These are phyloP conservation scores for human DNA, from an alignment of 2,113 vertebrate genomes.

Conservation along the genomic window GRCh38 chr13:99343001-99343500, in stretches of 20 bases:
- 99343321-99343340: not conserved
- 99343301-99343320: not conserved
- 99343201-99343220: not conserved
- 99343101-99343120: not conserved
- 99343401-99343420: not conserved
- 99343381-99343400: not conserved
- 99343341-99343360: not conserved
- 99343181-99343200: not conserved
- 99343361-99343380: not conserved
- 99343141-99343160: accelerated
- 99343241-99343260: not conserved
- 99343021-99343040: not conserved
- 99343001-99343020: not conserved
- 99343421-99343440: not conserved
- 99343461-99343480: not conserved
- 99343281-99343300: not conserved
- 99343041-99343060: not conserved
- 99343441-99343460: not conserved
- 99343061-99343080: not conserved
- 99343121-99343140: not conserved
- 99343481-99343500: not conserved
- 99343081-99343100: not conserved
- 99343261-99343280: not conserved
- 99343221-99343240: not conserved
- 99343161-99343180: not conserved